Base-by-base conservation (phyloP, 2,113 vertebrate species). In the Coturnix japonica region DNA sequence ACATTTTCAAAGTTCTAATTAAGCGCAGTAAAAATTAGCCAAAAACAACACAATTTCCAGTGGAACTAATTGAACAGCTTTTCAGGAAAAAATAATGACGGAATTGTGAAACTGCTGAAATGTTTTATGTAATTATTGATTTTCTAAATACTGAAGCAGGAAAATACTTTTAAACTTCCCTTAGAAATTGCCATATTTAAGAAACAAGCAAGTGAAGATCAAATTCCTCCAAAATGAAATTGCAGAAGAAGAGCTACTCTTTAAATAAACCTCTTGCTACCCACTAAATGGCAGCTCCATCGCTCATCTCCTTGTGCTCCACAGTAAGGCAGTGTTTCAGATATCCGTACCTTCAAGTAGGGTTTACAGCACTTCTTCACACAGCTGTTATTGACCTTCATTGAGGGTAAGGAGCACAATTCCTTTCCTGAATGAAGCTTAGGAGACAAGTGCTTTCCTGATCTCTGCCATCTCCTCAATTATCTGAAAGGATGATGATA, bases 241-340 rank as follows among this genome's bases (percentile, higher is more conserved):
- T 9, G 37, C 81, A 79, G 44, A 33, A 91, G 92, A 81, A 28
- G 79, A 44, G 12, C 4, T 3, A 1, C n/a, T 60, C 53, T 46
- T 74, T 30, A 64, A 67, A 70, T 21, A 19, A 84, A 47, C 11
- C 65, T 71, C 41, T 43, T 28, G 56, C 73, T 14, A 16, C 25
- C 12, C 39, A 46, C 44, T 12, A 33, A 59, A 67, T 54, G 43
- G 51, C 63, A 92, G 89, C 70, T 80, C 79, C 67, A 80, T 77
- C 59, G 71, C 28, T 65, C 49, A 65, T 4, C 46, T 43, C n/a
- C 64, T 91, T 23, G 8, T 70, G 35, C 60, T 77, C 28, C 23
- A 60, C 11, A 53, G n/a, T 37, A 46, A 1, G 3, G 9, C 0
- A 77, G 60, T 0, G 0, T 65, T 85, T 57, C 60, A 82, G 57